Base-by-base conservation (phyloP, 1,140 invertebrate species). In the Zeugodacus cucurbitae region DNA sequence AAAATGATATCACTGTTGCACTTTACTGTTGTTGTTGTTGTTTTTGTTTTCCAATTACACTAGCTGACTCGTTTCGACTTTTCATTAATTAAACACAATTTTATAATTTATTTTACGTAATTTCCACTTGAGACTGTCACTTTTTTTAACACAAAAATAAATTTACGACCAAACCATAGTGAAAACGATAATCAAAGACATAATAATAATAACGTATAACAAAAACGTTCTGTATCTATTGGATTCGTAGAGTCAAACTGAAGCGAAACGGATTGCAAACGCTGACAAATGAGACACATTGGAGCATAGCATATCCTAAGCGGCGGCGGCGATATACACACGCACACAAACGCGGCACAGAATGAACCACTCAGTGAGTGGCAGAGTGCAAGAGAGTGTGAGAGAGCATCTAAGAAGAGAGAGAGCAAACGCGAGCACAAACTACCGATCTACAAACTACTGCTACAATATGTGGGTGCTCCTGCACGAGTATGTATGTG, bases 141-240 rank as follows among this genome's bases (percentile, higher is more conserved):
- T 54, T 70, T 54, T 88, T 85, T 58, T 59, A 7, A 54, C 37
- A 86, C 54, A 10, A 54, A n/a, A 74, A 70, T 10, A 70, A 70
- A 82, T 37, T 74, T 82, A 82, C 74, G 74, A 82, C 58, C 74
- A 82, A 82, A 2, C 44, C n/a, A 82, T 82, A n/a, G 8, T 48
- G 48, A 82, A 82, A 44, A 82, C n/a, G n/a, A n/a, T n/a, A n/a
- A n/a, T n/a, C n/a, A n/a, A n/a, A n/a, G n/a, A n/a, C n/a, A n/a
- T n/a, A n/a, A 82, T 8, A 10, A 48, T 62, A 59, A 59, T 82
- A 32, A 67, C 41, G 87, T 87, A 54, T 87, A 87, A 87, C 87
- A 87, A 87, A 88, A 88, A 82, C 90, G 90, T 90, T 93, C 90
- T 93, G 92, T 92, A 92, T 93, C 92, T 93, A 92, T 92, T 90